Percentiles rank a stretch among this genome's conserved stretches.
Conservation (phyloP, 2,888 invertebrate genomes). For the Standfussiana lucernea region DNA sequence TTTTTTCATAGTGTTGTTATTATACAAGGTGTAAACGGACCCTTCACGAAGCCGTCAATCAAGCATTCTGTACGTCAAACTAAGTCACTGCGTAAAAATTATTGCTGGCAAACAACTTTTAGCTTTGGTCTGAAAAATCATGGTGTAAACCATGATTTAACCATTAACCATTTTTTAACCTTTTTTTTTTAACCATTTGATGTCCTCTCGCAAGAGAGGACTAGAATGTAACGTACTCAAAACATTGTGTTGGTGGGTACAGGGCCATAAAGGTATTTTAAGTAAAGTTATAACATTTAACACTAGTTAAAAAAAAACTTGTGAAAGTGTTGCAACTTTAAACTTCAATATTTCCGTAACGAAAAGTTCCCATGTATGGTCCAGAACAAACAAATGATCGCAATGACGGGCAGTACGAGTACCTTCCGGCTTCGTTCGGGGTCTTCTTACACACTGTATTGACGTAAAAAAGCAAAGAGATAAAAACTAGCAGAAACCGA, state of each 20-base stretch:
- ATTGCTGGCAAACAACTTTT: not conserved
- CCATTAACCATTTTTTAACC: no score
- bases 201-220: no score
- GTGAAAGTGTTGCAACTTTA: not conserved
- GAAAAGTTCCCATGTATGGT: not conserved
- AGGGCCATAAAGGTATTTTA: not conserved
- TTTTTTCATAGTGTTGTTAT: not conserved
- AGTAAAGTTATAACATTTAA: not conserved
- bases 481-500: conserved; percentile 6
- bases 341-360: not conserved
- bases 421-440: not conserved
- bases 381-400: not conserved
- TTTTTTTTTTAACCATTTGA: no score
- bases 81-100: not conserved
- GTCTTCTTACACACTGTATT: not conserved
- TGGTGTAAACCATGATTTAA: no score
- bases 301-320: not conserved
- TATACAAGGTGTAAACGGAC: not conserved
- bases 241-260: not conserved
- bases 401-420: not conserved
- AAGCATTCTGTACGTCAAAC: not conserved
- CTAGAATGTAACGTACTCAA: not conserved
- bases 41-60: not conserved
- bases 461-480: conserved; percentile 17
- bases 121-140: not conserved